A percentile compares a stretch with the other conserved stretches of the same genome.
These are phyloP conservation scores for Vombatus ursinus DNA, from an alignment of 2,113 vertebrate genomes.

Conservation along the genomic window DNA sequence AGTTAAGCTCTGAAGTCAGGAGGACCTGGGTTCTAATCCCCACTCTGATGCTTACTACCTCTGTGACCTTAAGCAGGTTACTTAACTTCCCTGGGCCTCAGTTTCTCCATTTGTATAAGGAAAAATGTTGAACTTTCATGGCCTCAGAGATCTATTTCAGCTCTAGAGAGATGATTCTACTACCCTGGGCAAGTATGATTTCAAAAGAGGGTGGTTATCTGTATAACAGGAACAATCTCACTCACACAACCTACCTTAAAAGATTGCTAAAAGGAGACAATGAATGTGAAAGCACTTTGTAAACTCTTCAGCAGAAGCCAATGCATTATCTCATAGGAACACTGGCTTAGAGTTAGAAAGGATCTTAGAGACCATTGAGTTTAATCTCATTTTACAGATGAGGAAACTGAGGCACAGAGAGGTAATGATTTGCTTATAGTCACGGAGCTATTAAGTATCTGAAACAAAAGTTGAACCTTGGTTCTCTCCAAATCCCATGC, in stretches of 20 bases:
- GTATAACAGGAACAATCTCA: neutral
- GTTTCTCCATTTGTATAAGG: neutral
- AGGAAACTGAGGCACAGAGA: neutral
- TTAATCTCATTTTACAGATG: too few species aligned
- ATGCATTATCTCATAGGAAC: too few species aligned
- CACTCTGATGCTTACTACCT: neutral
- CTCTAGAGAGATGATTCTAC: neutral
- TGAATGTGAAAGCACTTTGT: too few species aligned
- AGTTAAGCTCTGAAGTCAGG: neutral
- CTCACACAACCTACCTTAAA: neutral
- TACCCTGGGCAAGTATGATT: neutral
- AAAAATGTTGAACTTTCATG: neutral
- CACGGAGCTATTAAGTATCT: neutral
- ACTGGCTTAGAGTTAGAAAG: too few species aligned
- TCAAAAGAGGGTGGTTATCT: neutral
- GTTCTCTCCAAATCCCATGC: neutral
- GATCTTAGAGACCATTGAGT: too few species aligned
- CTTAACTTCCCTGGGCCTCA: neutral
- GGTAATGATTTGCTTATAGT: neutral
- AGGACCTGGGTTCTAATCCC: neutral
- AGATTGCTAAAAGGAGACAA: neutral
- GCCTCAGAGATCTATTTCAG: neutral
- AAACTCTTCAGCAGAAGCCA: too few species aligned
- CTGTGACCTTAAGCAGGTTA: neutral
- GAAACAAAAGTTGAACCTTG: neutral